These are phyloP conservation scores for Dichetophora obliterata DNA, from an alignment of 2,888 invertebrate species.

Conservation along the genomic window DNA sequence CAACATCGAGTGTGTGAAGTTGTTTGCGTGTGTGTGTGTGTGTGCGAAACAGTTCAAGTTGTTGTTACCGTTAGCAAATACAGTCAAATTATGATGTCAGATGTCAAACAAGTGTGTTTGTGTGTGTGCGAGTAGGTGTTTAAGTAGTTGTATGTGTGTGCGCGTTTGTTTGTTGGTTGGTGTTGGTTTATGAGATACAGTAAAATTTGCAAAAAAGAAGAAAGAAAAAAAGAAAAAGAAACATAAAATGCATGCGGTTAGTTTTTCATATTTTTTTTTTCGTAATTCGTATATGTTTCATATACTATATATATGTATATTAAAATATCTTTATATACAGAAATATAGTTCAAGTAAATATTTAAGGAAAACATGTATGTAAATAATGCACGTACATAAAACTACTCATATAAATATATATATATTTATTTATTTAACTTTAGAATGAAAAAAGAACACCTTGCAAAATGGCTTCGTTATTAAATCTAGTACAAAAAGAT, in stretches of 20 bases:
- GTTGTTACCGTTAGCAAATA: neutral
- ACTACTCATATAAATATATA: slow-evolving; percentile 40
- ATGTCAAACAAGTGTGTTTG: slow-evolving; percentile 36
- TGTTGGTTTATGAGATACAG: slow-evolving; percentile 48
- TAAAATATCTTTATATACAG: slow-evolving; percentile 31
- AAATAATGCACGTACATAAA: slow-evolving; percentile 22
- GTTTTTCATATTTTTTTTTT: slow-evolving; percentile 52
- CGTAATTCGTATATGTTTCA: slow-evolving; percentile 30
- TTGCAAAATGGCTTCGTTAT: slow-evolving; percentile 11
- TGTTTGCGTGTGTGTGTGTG: slow-evolving; percentile 22
- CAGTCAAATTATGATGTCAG: neutral
- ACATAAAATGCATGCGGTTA: slow-evolving; percentile 69
- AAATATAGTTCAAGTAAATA: slow-evolving; percentile 36
- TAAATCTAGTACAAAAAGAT: slow-evolving; percentile 16
- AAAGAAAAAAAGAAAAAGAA: slow-evolving; percentile 66
- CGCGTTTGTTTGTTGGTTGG: slow-evolving; percentile 52
- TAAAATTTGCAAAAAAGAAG: slow-evolving; percentile 62
- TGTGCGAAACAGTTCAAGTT: slow-evolving; percentile 29
- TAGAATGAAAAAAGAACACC: neutral
- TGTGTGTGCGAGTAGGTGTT: slow-evolving; percentile 19
- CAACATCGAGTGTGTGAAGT: slow-evolving; percentile 52
- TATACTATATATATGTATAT: slow-evolving; percentile 26
- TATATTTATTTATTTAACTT: slow-evolving; percentile 9
- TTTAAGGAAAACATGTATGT: neutral
- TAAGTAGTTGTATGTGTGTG: slow-evolving; percentile 39